Base-by-base conservation (phyloP, 1,140 invertebrate genomes). In the Globodera rostochiensis region DNA sequence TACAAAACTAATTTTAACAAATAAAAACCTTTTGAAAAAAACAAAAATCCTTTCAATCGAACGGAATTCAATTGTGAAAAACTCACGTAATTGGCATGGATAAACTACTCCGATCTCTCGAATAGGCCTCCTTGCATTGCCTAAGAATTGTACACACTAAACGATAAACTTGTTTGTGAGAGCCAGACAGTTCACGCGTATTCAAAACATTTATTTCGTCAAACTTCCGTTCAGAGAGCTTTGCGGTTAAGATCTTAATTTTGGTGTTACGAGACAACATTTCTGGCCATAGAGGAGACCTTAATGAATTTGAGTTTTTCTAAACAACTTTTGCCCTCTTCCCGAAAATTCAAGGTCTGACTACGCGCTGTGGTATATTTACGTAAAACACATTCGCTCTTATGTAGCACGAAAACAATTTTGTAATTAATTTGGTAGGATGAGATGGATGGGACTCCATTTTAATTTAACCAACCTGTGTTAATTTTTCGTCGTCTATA, bases 181-280 rank as follows among this genome's bases (percentile, higher is more conserved):
- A 79, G 15, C 85, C 82, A 19, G 46, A 15, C 13, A 84, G 15
- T 25, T 78, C 46, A 5, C 45, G 71, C 21, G 19, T 50, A 73
- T 84, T 84, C 49, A 84, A 70, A 21, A 79, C 6, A 64, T 60
- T 36, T n/a, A 80, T 66, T 57, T 84, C 82, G 9, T 85, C 82
- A 25, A 84, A 81, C 8, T 66, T 84, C 64, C 47, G 46, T 70
- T 82, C 78, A 49, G 60, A 11, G 13, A 81, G 19, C 45, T 70
- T 76, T 13, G 36, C 19, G 36, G 36, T 36, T 36, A 36, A 36
- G 36, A 36, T 36, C 36, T 36, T 36, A 36, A 36, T 36, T 36
- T 36, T 36, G 36, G 36, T 36, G 36, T 36, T 2, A 36, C 36
- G 36, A 36, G 36, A 36, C 1, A 36, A 36, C 36, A 36, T 36